Percentiles rank a stretch among this genome's conserved stretches.
phyloP scores from a whole-genome alignment of 1,140 invertebrate genomes.

The Drosophila subobscura region DNA sequence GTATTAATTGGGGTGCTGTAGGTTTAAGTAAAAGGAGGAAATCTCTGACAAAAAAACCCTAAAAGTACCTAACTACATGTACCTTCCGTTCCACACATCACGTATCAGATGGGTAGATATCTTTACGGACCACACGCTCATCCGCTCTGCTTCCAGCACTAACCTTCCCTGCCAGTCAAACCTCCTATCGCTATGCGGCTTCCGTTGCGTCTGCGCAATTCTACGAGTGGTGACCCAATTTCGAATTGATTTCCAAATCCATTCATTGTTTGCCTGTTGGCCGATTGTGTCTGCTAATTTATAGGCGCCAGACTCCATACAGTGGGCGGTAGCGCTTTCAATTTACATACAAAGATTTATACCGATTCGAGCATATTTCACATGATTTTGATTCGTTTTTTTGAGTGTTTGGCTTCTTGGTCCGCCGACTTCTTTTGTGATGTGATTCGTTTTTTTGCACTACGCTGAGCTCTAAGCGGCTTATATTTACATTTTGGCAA shows the following conservation, averaged over 20 bases:
- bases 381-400: constrained; percentile 47
- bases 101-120: too few relatives aligned
- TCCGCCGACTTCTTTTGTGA: constrained; percentile 40
- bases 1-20: too few relatives aligned
- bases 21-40: too few relatives aligned
- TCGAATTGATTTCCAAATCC: constrained; percentile 54
- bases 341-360: constrained; percentile 53
- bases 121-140: too few relatives aligned
- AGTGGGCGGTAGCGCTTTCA: constrained; percentile 43
- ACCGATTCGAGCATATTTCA: constrained; percentile 8
- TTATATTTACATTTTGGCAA: constrained; percentile 61
- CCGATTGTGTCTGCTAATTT: constrained; percentile 51
- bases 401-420: constrained; percentile 42
- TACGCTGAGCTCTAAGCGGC: constrained; percentile 45
- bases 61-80: too few relatives aligned
- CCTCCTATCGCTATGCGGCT: constrained; percentile 25
- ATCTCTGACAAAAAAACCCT: too few relatives aligned
- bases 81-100: too few relatives aligned
- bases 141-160: neutral
- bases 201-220: constrained; percentile 70
- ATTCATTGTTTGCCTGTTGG: constrained; percentile 36
- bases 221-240: constrained; percentile 61
- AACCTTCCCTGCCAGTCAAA: neutral
- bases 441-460: constrained; percentile 10
- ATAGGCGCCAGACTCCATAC: constrained; percentile 35